Evolutionary conservation across 1,140 invertebrate species (phyloP).

Genomic region (Grapholita molesta): DNA sequence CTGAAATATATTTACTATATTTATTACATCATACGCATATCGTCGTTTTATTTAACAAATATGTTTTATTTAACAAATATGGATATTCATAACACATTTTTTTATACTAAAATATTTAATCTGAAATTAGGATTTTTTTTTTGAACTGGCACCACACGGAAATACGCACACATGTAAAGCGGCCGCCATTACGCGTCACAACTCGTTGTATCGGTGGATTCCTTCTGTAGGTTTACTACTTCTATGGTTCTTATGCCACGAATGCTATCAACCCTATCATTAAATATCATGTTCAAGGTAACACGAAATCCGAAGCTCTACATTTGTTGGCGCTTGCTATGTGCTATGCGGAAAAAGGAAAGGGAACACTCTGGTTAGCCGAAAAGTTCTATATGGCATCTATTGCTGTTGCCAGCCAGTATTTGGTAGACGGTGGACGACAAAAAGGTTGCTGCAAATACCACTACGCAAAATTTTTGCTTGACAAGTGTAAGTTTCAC

Average conservation of each 20-base stretch:
- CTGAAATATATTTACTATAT: no score
- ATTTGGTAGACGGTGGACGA: constrained; percentile 62
- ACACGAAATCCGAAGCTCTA: constrained; percentile 60
- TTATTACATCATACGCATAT: no score
- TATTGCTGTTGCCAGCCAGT: constrained; percentile 62
- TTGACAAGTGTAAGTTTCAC: constrained; percentile 70
- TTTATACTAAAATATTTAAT: no score
- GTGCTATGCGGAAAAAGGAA: constrained; percentile 68
- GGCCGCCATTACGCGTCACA: no score
- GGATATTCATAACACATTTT: no score
- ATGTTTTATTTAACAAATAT: no score
- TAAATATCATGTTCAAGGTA: constrained; percentile 49
- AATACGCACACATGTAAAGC: no score
- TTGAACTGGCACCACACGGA: no score
- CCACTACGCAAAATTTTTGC: constrained; percentile 77
- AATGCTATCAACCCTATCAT: not conserved
- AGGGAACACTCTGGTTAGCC: constrained; percentile 80
- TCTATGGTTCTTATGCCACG: not conserved
- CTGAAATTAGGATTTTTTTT: no score
- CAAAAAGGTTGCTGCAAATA: constrained; percentile 74
- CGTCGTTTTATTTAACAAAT: no score
- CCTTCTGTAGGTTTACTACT: no score
- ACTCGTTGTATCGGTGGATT: no score
- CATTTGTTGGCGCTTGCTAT: constrained; percentile 68
- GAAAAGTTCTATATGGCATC: constrained; percentile 76